Percentiles rank a stretch among this genome's conserved stretches.
phyloP scores from a whole-genome alignment of 2,113 vertebrate species.

The Lepus timidus region DNA sequence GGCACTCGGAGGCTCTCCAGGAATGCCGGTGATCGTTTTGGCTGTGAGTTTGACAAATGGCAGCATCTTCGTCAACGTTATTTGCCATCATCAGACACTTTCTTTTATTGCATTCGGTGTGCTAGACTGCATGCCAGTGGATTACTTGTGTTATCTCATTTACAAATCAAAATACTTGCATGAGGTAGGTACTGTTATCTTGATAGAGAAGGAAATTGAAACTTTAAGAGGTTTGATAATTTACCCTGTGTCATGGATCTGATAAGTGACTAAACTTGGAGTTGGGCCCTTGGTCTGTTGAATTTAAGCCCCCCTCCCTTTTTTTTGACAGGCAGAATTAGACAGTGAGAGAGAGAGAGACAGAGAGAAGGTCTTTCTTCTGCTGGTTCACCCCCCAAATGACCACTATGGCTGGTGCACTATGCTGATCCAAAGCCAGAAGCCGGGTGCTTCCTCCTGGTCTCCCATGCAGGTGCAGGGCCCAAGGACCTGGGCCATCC shows the following conservation, averaged over 20 bases:
- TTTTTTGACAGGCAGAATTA: too few relatives aligned
- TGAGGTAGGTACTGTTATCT: not conserved
- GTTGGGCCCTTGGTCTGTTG: slow-evolving; percentile 4
- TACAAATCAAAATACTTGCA: not conserved
- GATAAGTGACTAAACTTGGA: not conserved
- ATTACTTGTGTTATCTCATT: not conserved
- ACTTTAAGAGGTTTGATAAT: not conserved
- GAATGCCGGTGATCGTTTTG: not conserved
- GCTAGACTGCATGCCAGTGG: not conserved
- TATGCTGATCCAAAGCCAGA: too few relatives aligned
- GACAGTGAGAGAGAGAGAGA: too few relatives aligned
- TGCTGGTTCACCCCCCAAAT: too few relatives aligned
- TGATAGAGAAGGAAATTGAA: not conserved
- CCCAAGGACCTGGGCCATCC: too few relatives aligned
- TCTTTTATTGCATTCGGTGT: not conserved
- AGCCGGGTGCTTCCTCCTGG: too few relatives aligned
- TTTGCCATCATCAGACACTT: not conserved
- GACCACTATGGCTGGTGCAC: too few relatives aligned
- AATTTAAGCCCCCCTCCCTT: not conserved
- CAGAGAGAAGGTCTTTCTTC: too few relatives aligned
- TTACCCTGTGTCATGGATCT: not conserved
- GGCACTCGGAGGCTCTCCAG: not conserved
- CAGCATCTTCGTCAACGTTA: not conserved
- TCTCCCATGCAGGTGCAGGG: too few relatives aligned
- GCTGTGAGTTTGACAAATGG: not conserved